Percentiles rank a stretch among this genome's conserved stretches.
Conservation (phyloP, 2,888 invertebrate genomes). For the Opisthograptis luteolata region DNA sequence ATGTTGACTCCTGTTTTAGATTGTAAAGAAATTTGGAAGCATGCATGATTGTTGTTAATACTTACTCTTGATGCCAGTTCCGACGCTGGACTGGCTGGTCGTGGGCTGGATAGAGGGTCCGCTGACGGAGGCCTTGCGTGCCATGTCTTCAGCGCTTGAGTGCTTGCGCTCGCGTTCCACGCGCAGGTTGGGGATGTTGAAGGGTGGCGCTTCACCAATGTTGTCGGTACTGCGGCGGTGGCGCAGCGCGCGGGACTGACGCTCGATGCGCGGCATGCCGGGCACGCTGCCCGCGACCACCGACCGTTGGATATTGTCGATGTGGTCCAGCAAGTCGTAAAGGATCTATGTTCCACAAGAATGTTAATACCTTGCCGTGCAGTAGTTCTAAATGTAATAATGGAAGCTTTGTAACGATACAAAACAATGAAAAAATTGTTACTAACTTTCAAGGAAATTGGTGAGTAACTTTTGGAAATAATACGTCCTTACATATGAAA, state of each 20-base stretch:
- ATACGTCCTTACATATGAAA: no score
- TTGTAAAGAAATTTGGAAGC: no score
- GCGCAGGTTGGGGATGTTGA: constrained; percentile 94
- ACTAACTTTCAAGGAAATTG: no score
- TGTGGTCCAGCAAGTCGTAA: constrained; percentile 96
- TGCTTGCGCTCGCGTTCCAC: constrained; percentile 93
- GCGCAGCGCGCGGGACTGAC: constrained; percentile 83
- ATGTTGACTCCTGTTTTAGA: no score
- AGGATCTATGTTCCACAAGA: constrained; percentile 83
- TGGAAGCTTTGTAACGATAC: no score
- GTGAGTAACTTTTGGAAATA: no score
- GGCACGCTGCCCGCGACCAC: constrained; percentile 85
- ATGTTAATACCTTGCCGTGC: neutral
- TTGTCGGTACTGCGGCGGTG: constrained; percentile 95
- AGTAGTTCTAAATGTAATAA: no score
- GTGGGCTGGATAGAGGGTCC: constrained; percentile 39
- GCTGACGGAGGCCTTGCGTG: constrained; percentile 93
- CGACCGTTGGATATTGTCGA: constrained; percentile 92
- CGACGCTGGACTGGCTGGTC: constrained; percentile 25
- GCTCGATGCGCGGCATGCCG: constrained; percentile 84
- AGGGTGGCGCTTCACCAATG: constrained; percentile 90
- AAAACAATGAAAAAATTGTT: no score
- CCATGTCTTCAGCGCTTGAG: constrained; percentile 96
- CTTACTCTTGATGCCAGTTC: constrained; percentile 46
- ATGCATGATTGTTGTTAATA: no score